Evolutionary conservation across 1,140 invertebrate genomes (phyloP).

Genomic region (Anastrepha ludens): DNA sequence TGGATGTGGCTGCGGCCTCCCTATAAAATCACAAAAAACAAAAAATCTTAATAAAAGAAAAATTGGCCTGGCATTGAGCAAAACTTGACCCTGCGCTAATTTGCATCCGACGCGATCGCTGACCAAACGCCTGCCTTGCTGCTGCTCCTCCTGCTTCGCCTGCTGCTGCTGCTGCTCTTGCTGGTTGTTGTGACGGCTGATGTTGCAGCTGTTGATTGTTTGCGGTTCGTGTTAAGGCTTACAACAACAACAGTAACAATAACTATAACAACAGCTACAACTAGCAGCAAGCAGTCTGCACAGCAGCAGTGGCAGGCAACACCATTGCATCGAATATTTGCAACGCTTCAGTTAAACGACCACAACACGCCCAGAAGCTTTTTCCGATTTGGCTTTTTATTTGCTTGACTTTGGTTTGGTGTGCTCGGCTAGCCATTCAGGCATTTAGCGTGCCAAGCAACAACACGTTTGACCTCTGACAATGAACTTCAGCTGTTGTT

Average conservation of each 20-base stretch:
- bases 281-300: background rate
- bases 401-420: background rate
- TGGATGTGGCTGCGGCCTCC: background rate
- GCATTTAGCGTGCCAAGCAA: background rate
- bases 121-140: background rate
- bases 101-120: conserved; percentile 47
- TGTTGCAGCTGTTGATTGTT: conserved; percentile 49
- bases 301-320: background rate
- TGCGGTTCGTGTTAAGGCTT: conserved; percentile 45
- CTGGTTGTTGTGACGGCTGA: background rate
- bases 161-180: background rate
- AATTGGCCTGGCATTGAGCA: conserved; percentile 25
- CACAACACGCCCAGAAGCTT: conserved; percentile 49
- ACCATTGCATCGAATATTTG: background rate
- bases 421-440: background rate
- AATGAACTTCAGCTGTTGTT: conserved; percentile 49
- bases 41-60: too few species aligned
- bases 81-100: conserved; percentile 50
- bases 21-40: too few species aligned
- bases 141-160: too few species aligned
- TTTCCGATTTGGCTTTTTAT: conserved; percentile 37
- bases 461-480: conserved; percentile 51
- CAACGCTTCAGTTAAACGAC: background rate
- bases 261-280: background rate
- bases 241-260: background rate